Conservation (phyloP, 2,888 invertebrate species). For the Colostygia pectinataria region DNA sequence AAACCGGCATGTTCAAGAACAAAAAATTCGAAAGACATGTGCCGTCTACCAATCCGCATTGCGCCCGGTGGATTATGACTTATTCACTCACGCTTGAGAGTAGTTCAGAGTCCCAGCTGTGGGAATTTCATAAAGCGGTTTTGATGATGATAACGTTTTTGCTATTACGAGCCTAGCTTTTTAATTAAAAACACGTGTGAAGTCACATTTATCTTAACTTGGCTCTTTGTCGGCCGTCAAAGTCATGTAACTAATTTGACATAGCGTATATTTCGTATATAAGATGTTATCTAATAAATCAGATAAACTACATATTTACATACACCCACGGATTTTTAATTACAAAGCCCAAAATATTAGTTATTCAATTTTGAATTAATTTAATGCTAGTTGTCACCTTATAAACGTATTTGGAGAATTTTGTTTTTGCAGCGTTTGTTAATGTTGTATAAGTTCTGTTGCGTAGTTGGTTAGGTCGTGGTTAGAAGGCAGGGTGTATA, state of each 20-base stretch:
- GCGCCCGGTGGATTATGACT: too few relatives aligned
- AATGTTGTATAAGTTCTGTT: conserved; percentile 27
- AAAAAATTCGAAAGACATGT: too few relatives aligned
- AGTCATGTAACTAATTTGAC: conserved; percentile 15
- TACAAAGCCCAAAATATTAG: conserved; percentile 37
- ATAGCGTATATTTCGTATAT: conserved; percentile 13
- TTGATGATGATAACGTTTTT: too few relatives aligned
- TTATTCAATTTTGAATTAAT: conserved; percentile 52
- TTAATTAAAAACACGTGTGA: conserved; percentile 5
- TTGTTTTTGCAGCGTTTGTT: conserved; percentile 1
- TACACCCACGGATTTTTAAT: conserved; percentile 33
- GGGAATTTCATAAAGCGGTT: too few relatives aligned
- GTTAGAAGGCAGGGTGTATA: conserved; percentile 28
- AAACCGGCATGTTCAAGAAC: too few relatives aligned
- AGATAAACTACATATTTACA: conserved; percentile 35
- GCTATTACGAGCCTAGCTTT: too few relatives aligned
- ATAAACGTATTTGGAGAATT: conserved; percentile 9
- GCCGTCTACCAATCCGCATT: too few relatives aligned
- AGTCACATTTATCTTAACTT: neutral
- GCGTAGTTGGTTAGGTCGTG: conserved; percentile 23
- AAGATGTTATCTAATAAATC: conserved; percentile 24
- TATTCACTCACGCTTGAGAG: too few relatives aligned
- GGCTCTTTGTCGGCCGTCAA: conserved; percentile 15
- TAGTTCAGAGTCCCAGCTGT: too few relatives aligned
- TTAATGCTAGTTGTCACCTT: conserved; percentile 45